Base-by-base conservation (phyloP, 2,888 invertebrate species). In the Phoenoteleia sp. region DNA sequence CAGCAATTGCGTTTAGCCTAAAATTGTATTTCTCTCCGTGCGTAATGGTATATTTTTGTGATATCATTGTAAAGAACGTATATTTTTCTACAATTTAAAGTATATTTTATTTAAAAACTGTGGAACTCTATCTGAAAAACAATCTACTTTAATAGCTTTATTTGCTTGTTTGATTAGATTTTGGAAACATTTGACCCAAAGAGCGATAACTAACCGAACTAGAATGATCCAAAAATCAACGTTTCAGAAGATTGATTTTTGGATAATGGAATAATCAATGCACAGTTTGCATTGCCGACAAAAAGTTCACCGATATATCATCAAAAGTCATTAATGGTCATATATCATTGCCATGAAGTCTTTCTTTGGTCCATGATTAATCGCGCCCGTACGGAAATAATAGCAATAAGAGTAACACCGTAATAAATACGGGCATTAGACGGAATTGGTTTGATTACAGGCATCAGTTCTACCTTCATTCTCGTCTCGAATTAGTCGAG, bases 401-500 rank as follows among this genome's bases (percentile, higher is more conserved):
- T 60, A 74, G 54, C 67, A 9, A 52, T 52, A 69, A 81, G 52
- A 42, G 49, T 4, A 33, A 21, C 23, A 54, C 33, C 39, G 7
- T 29, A 54, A 69, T 81, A 81, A 81, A 81, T 29, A 56, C 25
- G 25, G 69, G 9, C 69, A 54, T 75, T 52, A 42, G 54, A 62
- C 33, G 29, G 23, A 64, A 72, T 58, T 58, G 23, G 62, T 88
- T 49, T 81, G 54, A 79, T 94, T 94, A n/a, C 94, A 96, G 96
- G 89, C 95, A 97, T 93, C 96, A 97, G 93, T 98, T 98, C 94
- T 98, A 97, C 92, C 95, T 97, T 87, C 97, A 98, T 93, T 97
- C 98, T 1, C 96, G 96, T 90, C 95, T 96, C 47, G 97, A 98
- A 92, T 94, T 97, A 86, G 94, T 96, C 58, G 97, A 97, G 91